A percentile compares a stretch with the other conserved stretches of the same genome.
These are phyloP conservation scores for Micrastur ruficollis DNA, from an alignment of 2,797 vertebrate species.

Conservation along the genomic window DNA sequence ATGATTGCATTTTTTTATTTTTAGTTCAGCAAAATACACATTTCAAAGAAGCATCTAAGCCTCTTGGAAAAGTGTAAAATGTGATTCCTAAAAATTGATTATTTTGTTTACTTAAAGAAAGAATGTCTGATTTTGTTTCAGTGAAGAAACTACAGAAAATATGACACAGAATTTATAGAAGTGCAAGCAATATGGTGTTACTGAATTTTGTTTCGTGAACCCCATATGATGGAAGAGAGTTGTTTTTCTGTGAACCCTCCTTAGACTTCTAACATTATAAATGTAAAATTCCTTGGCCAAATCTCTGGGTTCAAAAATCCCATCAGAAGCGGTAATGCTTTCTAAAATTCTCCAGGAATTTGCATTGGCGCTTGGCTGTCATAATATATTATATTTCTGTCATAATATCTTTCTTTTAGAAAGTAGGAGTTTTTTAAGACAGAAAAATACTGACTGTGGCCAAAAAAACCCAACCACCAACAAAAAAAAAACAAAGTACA, in stretches of 20 bases:
- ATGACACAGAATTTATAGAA: not conserved
- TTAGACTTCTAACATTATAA: not conserved
- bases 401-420: constrained; percentile 5
- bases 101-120: not conserved
- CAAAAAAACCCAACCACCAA: not conserved
- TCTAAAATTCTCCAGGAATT: not conserved
- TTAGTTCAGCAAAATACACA: not conserved
- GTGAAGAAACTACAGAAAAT: not conserved
- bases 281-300: not conserved
- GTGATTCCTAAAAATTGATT: not conserved
- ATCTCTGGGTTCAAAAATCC: not conserved
- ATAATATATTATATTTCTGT: constrained; percentile 13
- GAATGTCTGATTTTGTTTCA: not conserved
- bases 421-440: not conserved
- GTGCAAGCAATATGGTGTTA: not conserved
- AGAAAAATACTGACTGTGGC: not conserved
- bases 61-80: not conserved
- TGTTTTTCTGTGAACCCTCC: not conserved
- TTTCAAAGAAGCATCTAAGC: not conserved
- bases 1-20: not conserved
- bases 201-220: not conserved
- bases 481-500: not conserved
- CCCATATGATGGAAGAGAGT: not conserved
- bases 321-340: not conserved
- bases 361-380: constrained; percentile 7